Conservation (phyloP, 2,888 invertebrate species). For the Machimus rusticus region DNA sequence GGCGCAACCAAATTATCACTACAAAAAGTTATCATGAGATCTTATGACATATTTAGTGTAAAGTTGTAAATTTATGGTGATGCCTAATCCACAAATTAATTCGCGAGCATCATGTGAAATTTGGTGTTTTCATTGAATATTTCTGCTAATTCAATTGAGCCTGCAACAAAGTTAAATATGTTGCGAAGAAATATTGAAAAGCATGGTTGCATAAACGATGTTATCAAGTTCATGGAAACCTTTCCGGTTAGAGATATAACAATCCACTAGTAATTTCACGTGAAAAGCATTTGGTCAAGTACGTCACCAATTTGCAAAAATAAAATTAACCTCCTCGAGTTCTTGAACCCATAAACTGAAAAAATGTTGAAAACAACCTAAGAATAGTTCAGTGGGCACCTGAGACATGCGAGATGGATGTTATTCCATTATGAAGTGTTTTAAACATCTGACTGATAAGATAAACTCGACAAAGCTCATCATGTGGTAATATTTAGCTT, state of each 20-base stretch:
- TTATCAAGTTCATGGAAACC: not conserved
- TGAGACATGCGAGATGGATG: not conserved
- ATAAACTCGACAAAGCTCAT: not conserved
- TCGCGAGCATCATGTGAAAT: not conserved
- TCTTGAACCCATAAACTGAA: not conserved
- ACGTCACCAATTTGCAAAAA: not conserved
- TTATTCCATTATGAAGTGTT: not conserved
- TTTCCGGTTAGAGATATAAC: not conserved
- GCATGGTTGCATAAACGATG: not conserved
- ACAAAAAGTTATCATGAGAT: not conserved
- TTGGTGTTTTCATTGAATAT: not conserved
- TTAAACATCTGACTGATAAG: not conserved
- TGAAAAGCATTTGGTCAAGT: not conserved
- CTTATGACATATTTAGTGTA: not conserved
- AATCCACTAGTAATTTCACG: not conserved
- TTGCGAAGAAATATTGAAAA: not conserved
- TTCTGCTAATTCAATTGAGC: not conserved
- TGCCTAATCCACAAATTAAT: not conserved
- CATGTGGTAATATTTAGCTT: not conserved
- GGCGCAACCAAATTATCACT: not conserved
- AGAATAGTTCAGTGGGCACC: not conserved
- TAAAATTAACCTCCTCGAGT: not conserved
- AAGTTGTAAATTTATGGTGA: not conserved
- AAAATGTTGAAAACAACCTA: not conserved
- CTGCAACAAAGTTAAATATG: not conserved